phyloP scores from a whole-genome alignment of 2,797 vertebrate genomes.

The Sebastolobus altivelis region DNA sequence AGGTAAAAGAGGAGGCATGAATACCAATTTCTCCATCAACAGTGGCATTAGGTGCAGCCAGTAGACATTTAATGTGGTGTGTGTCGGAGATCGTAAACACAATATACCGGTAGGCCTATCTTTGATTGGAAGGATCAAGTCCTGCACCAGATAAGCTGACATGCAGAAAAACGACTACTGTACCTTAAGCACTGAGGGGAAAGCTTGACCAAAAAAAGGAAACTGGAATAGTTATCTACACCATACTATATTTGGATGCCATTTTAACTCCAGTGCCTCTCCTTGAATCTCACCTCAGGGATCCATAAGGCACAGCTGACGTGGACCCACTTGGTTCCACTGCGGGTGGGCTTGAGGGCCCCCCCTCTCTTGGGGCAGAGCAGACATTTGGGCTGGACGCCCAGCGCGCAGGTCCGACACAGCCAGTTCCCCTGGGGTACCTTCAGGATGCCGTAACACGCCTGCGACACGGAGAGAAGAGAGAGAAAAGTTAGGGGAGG shows the following conservation, averaged over 20 bases:
- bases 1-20: neutral
- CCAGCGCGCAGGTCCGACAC: slow-evolving; percentile 95
- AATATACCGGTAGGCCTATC: neutral
- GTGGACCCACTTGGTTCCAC: slow-evolving; percentile 98
- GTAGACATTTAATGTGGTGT: neutral
- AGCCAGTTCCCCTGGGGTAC: slow-evolving; percentile 97
- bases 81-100: neutral
- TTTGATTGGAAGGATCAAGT: neutral
- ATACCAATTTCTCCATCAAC: neutral
- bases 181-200: neutral
- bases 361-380: slow-evolving; percentile 96
- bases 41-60: neutral
- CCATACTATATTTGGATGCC: neutral
- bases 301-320: slow-evolving; percentile 99
- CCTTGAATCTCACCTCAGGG: slow-evolving; percentile 89
- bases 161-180: neutral
- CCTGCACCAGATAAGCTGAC: neutral
- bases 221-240: neutral
- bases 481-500: neutral
- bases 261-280: neutral
- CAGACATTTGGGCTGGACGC: slow-evolving; percentile 96
- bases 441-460: slow-evolving; percentile 97
- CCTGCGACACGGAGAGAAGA: slow-evolving; percentile 76
- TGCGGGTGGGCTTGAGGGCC: slow-evolving; percentile 96
- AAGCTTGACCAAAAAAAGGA: neutral